Base-by-base conservation (phyloP, 2,113 vertebrate genomes). In the Carollia perspicillata region DNA sequence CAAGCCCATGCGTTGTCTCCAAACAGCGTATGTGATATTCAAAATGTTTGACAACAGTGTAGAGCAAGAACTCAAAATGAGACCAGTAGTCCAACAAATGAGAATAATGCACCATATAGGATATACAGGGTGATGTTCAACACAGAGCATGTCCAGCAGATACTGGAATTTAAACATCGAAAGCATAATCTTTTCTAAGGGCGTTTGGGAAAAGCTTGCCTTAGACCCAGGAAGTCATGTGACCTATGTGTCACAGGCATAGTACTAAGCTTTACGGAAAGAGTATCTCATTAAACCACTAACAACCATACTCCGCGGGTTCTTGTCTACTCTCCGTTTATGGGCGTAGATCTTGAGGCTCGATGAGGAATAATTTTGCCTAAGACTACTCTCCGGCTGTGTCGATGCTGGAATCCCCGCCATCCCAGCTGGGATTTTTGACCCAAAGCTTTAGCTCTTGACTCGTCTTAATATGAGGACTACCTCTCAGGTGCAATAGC, bases 341-440 rank as follows among this genome's bases (percentile, higher is more conserved):
- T 16, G 37, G 33, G 1, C 20, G 90, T 90, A 37, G 11, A 90
- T 35, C 14, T 51, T 85, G 66, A 84, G 14, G 23, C 17, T 49
- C 35, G 17, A 4, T 47, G n/a, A 44, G 55, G n/a, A 14, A 0
- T 47, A 2, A 12, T 86, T 74, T 93, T 79, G 28, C 71, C 58
- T 17, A 42, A n/a, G 2, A 58, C n/a, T 1, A 23, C 2, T 69
- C 33, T 20, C 28, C 42, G 10, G 9, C n/a, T 33, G 2, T 68
- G 23, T 2, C 1, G 6, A 18, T 10, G 2, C 18, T n/a, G 6
- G 7, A 30, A 51, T 13, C 28, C 23, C 69, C 4, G 47, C 1
- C 10, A 51, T 28, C 9, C 44, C 83, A 60, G 17, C 18, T 26
- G 35, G 66, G 17, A 51, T 35, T 58, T 69, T 42, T 5, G 1